Evolutionary conservation across 2,113 vertebrate species (phyloP).

Genomic region (Oceanites oceanicus): DNA sequence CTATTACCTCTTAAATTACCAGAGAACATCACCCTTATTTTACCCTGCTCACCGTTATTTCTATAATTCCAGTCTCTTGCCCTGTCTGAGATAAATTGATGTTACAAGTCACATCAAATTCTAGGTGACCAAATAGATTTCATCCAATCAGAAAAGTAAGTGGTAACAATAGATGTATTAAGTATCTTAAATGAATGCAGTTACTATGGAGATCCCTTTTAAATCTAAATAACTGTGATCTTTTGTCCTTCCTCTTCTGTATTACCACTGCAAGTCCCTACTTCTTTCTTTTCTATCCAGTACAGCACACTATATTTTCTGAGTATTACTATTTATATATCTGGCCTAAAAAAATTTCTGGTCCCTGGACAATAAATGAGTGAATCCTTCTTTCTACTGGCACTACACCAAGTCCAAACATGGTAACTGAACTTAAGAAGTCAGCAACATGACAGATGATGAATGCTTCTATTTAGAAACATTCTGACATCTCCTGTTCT

Average conservation of each 20-base stretch:
- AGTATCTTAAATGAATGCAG: background rate
- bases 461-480: background rate
- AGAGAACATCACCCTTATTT: background rate
- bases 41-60: background rate
- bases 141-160: background rate
- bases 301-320: background rate
- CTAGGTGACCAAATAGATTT: background rate
- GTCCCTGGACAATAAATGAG: background rate
- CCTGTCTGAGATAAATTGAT: background rate
- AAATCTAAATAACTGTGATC: background rate
- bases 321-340: background rate
- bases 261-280: background rate
- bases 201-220: background rate
- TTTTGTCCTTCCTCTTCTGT: background rate
- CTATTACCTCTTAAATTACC: background rate
- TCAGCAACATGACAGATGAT: background rate
- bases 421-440: background rate
- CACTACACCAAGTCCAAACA: background rate
- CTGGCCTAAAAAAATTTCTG: background rate
- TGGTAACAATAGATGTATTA: background rate
- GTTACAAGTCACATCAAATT: background rate
- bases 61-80: background rate
- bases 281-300: background rate
- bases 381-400: background rate
- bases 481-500: background rate